A percentile compares a stretch with the other conserved stretches of the same genome.
Conservation (phyloP, 2,888 invertebrate species). For the Sphinx pinastri region DNA sequence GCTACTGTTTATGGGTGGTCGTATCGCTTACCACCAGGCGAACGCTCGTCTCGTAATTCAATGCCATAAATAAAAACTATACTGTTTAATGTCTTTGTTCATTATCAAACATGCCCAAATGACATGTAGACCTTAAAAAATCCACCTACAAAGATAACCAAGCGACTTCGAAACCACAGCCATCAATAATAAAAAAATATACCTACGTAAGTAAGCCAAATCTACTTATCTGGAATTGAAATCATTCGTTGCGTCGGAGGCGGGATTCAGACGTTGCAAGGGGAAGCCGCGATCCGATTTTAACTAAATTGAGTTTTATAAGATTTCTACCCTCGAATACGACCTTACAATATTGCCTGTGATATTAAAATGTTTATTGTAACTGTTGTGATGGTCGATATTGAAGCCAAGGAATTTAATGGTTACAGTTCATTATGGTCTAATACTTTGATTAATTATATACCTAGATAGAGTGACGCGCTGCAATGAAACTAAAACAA, state of each 20-base stretch:
- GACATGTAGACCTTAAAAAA: neutral
- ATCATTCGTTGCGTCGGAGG: constrained; percentile 62
- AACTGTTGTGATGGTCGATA: constrained; percentile 26
- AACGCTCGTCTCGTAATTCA: too few species aligned
- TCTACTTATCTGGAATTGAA: constrained; percentile 73
- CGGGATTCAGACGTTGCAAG: constrained; percentile 53
- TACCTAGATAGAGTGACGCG: too few species aligned
- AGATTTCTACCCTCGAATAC: constrained; percentile 49
- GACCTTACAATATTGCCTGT: constrained; percentile 42
- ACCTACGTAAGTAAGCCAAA: constrained; percentile 52
- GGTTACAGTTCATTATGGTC: neutral
- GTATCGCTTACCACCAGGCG: too few species aligned
- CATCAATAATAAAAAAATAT: constrained; percentile 56
- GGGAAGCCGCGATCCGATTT: constrained; percentile 62
- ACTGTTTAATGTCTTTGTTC: too few species aligned
- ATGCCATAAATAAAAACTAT: too few species aligned
- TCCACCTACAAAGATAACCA: neutral
- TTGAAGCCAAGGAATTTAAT: neutral
- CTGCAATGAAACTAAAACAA: too few species aligned
- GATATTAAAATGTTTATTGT: constrained; percentile 36
- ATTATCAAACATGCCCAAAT: neutral
- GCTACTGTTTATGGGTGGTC: too few species aligned
- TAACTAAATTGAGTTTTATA: constrained; percentile 71
- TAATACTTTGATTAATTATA: too few species aligned
- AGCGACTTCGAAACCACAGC: constrained; percentile 35